Evolutionary conservation across 64 coral and sea anemone species (phyloP).

Genomic region (Acropora yongei): DNA sequence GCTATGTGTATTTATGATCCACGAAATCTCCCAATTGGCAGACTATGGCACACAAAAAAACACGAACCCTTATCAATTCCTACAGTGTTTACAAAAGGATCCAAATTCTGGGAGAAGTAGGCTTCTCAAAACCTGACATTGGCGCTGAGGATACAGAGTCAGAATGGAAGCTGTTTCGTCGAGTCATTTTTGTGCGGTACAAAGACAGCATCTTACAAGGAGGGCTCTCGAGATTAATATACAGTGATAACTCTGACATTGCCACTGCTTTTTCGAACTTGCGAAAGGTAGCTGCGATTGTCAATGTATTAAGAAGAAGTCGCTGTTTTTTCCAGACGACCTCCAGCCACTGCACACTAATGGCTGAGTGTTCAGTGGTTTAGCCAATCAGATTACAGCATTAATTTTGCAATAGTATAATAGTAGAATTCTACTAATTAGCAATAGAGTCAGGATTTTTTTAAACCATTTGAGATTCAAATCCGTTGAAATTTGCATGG

Average conservation of each 20-base stretch:
- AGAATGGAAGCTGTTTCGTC: slow-evolving; percentile 50
- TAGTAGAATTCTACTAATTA: too few relatives aligned
- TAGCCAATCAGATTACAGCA: too few relatives aligned
- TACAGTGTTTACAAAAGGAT: slow-evolving; percentile 41
- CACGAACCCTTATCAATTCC: slow-evolving; percentile 9
- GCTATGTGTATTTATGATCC: neutral
- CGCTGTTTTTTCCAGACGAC: too few relatives aligned
- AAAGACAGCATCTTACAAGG: slow-evolving; percentile 44
- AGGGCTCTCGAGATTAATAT: slow-evolving; percentile 39
- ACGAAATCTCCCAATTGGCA: too few relatives aligned
- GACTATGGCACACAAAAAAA: neutral
- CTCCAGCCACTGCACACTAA: too few relatives aligned
- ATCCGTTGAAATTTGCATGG: too few relatives aligned
- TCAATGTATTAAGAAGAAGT: too few relatives aligned
- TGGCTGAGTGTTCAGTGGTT: too few relatives aligned
- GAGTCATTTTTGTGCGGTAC: slow-evolving; percentile 14
- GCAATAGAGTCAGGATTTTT: too few relatives aligned
- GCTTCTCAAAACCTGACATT: slow-evolving; percentile 42
- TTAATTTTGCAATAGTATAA: too few relatives aligned
- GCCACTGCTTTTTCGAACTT: slow-evolving; percentile 2
- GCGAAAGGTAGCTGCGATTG: too few relatives aligned
- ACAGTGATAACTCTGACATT: slow-evolving; percentile 2
- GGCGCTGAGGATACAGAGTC: slow-evolving; percentile 21
- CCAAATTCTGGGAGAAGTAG: slow-evolving; percentile 33
- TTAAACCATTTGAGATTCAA: too few relatives aligned